Percentiles rank a stretch among this genome's conserved stretches.
These are phyloP conservation scores for Ploceus nigricollis DNA, from an alignment of 2,113 vertebrate genomes.

Conservation along the genomic window DNA sequence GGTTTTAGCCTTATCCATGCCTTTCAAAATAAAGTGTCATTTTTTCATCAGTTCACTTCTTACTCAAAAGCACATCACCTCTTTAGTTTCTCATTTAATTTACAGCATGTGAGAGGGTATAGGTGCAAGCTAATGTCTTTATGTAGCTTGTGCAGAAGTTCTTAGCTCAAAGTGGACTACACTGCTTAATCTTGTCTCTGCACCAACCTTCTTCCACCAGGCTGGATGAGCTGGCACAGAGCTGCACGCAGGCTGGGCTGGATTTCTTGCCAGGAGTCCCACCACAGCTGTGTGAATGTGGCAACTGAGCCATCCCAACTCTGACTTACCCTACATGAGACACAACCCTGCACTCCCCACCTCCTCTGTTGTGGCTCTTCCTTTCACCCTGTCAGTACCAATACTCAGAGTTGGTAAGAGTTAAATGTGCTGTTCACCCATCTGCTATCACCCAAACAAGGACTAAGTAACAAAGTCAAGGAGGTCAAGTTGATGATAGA, in stretches of 20 bases:
- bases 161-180: not conserved
- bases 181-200: not conserved
- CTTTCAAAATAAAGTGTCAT: not conserved
- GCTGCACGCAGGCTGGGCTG: not conserved
- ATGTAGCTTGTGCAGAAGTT: not conserved
- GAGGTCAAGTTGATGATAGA: not conserved
- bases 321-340: accelerated
- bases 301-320: not conserved
- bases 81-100: not conserved
- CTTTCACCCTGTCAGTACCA: not conserved
- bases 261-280: not conserved
- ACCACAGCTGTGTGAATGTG: accelerated
- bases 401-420: not conserved
- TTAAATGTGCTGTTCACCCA: not conserved
- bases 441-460: not conserved
- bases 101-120: not conserved
- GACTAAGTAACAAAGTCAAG: not conserved
- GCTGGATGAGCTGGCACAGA: not conserved
- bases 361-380: not conserved
- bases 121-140: not conserved
- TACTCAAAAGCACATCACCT: not conserved
- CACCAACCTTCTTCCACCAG: not conserved
- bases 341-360: not conserved
- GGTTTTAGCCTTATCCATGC: not conserved
- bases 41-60: not conserved